Percentiles rank a stretch among this genome's conserved stretches.
These are phyloP conservation scores for Stratiomys singularior DNA, from an alignment of 2,888 invertebrate species.

Conservation along the genomic window DNA sequence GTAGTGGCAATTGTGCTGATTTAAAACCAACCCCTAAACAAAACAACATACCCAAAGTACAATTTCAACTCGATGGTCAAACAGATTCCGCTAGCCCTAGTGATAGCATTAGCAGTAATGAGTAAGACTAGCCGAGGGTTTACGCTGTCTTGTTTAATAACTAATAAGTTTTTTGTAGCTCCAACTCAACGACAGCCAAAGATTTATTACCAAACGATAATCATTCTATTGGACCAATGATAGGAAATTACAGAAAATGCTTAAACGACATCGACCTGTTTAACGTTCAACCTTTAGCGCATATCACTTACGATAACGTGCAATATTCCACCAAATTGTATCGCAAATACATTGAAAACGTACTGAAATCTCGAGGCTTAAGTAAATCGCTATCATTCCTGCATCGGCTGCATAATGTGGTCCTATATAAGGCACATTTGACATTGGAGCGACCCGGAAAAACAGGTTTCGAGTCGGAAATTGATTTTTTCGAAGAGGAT, in stretches of 20 bases:
- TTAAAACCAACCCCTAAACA: conserved; percentile 55
- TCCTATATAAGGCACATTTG: conserved; percentile 76
- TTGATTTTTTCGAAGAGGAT: conserved; percentile 66
- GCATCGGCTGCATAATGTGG: conserved; percentile 75
- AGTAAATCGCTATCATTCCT: conserved; percentile 83
- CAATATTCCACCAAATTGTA: conserved; percentile 68
- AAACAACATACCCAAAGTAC: conserved; percentile 59
- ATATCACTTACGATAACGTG: conserved; percentile 67
- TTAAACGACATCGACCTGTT: conserved; percentile 65
- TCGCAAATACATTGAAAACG: conserved; percentile 86
- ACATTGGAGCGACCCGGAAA: conserved; percentile 72
- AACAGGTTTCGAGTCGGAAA: conserved; percentile 58
- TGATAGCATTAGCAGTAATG: conserved; percentile 64
- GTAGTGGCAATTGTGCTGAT: conserved; percentile 60
- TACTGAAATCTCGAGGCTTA: conserved; percentile 87
- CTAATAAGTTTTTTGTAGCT: not conserved
- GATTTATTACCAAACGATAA: conserved; percentile 54
- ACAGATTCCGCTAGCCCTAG: conserved; percentile 57
- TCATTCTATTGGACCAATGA: conserved; percentile 57
- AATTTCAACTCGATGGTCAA: conserved; percentile 61
- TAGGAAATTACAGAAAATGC: conserved; percentile 52
- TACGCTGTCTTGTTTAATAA: not conserved
- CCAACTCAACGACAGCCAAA: conserved; percentile 43
- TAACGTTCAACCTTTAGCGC: conserved; percentile 68
- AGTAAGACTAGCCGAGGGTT: conserved; percentile 56